Evolutionary conservation across 2,797 vertebrate species (phyloP).

Genomic region (Esox lucius): DNA sequence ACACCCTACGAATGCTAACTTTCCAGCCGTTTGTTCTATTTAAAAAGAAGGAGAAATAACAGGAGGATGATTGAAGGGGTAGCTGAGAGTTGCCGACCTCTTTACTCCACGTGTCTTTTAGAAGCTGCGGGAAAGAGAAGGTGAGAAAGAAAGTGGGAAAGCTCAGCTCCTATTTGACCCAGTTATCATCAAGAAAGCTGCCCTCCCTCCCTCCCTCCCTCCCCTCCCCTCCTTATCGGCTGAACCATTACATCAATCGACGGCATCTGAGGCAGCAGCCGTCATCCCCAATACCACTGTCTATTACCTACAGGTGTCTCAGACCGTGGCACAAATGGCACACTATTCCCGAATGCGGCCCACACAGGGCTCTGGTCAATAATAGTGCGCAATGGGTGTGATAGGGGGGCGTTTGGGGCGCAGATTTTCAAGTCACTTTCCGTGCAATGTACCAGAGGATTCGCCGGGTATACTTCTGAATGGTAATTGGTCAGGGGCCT

Average conservation of each 20-base stretch:
- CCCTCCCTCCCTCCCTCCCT: constrained; percentile 29
- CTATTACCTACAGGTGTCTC: constrained; percentile 72
- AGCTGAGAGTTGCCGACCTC: constrained; percentile 5
- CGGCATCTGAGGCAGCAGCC: constrained; percentile 61
- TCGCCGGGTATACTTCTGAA: constrained; percentile 77
- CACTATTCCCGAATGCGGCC: background rate
- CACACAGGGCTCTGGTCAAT: no score
- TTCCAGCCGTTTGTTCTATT: constrained; percentile 7
- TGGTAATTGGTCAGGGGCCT: constrained; percentile 77
- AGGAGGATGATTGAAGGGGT: constrained; percentile 28
- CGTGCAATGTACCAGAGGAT: constrained; percentile 53
- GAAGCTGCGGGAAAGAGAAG: constrained; percentile 30
- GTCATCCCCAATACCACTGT: constrained; percentile 35
- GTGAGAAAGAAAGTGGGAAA: constrained; percentile 44
- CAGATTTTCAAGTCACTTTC: constrained; percentile 51
- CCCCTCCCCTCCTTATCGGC: constrained; percentile 17
- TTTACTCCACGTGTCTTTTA: constrained; percentile 1
- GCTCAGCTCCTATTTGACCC: constrained; percentile 62
- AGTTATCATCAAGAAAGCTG: constrained; percentile 64
- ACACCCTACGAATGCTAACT: constrained; percentile 11
- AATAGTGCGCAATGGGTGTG: no score
- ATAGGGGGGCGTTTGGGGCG: background rate
- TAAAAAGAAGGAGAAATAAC: constrained; percentile 16
- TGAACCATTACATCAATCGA: constrained; percentile 58
- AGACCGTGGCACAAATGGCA: background rate